phyloP scores from a whole-genome alignment of 1,140 invertebrate genomes.

The Nebria ingens region DNA sequence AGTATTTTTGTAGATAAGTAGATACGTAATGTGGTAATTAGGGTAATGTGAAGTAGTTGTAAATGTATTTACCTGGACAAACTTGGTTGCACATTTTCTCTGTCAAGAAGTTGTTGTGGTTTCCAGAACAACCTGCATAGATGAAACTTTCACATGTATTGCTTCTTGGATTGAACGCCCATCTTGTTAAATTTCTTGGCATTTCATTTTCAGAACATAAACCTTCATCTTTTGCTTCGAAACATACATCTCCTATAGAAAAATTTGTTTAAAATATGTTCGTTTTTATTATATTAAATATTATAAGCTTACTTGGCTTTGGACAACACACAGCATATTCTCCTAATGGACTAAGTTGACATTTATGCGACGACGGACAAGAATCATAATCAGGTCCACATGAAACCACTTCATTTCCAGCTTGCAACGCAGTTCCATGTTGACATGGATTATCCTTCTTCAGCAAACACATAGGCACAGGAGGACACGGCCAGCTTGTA shows the following conservation, averaged over 20 bases:
- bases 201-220: slow-evolving; percentile 35
- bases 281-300: neutral
- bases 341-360: slow-evolving; percentile 67
- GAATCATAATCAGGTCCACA: slow-evolving; percentile 62
- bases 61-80: slow-evolving; percentile 51
- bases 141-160: slow-evolving; percentile 64
- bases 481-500: slow-evolving; percentile 50
- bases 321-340: slow-evolving; percentile 74
- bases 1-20: slow-evolving; percentile 12
- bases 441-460: slow-evolving; percentile 64
- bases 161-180: slow-evolving; percentile 65
- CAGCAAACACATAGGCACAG: slow-evolving; percentile 67
- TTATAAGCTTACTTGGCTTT: slow-evolving; percentile 53
- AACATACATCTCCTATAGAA: slow-evolving; percentile 64
- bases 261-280: neutral
- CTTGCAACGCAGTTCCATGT: slow-evolving; percentile 48
- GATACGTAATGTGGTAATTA: slow-evolving; percentile 8
- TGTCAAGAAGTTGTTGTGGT: slow-evolving; percentile 82
- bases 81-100: slow-evolving; percentile 70
- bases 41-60: too few species aligned
- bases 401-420: slow-evolving; percentile 45
- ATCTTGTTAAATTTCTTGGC: slow-evolving; percentile 47
- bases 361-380: slow-evolving; percentile 76
- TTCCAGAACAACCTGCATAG: slow-evolving; percentile 65
- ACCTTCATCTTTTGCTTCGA: slow-evolving; percentile 56